These are phyloP conservation scores for Mesembrinibis cayennensis DNA, from an alignment of 2,113 vertebrate genomes.

Conservation along the genomic window DNA sequence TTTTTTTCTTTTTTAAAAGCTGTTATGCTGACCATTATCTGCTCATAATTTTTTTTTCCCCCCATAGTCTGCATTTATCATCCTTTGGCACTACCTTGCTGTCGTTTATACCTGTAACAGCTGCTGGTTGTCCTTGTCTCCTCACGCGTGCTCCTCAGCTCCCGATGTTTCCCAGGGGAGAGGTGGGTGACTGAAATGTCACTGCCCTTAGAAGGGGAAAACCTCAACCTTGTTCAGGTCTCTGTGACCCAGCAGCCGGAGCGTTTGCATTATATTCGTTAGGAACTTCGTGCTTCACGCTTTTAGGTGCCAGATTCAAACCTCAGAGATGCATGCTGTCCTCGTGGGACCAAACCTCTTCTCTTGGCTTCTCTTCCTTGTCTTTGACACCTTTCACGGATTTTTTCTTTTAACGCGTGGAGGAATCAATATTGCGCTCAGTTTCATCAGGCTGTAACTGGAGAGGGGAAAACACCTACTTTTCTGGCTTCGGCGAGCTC, in stretches of 20 bases:
- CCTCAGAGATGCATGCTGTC: background rate
- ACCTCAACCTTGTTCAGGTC: background rate
- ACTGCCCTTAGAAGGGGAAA: background rate
- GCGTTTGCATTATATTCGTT: background rate
- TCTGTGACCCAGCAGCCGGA: background rate
- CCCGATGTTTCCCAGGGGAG: background rate
- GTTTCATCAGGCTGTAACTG: background rate
- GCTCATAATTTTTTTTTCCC: background rate
- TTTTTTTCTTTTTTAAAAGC: background rate
- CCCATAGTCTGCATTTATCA: background rate
- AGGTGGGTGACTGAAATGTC: background rate
- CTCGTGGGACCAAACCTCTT: background rate
- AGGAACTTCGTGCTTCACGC: background rate
- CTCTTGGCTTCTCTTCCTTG: background rate
- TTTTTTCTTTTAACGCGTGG: background rate
- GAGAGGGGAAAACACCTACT: background rate
- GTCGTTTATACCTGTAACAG: background rate
- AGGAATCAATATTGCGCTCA: background rate
- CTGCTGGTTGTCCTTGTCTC: background rate
- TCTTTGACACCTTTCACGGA: background rate
- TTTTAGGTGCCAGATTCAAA: background rate
- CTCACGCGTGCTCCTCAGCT: background rate
- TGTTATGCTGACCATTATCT: background rate
- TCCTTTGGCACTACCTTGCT: background rate
- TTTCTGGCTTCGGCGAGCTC: background rate